Conservation (phyloP, 37 sponge, comb jelly and placozoan species). For the Cliona cf. orientalis region DNA sequence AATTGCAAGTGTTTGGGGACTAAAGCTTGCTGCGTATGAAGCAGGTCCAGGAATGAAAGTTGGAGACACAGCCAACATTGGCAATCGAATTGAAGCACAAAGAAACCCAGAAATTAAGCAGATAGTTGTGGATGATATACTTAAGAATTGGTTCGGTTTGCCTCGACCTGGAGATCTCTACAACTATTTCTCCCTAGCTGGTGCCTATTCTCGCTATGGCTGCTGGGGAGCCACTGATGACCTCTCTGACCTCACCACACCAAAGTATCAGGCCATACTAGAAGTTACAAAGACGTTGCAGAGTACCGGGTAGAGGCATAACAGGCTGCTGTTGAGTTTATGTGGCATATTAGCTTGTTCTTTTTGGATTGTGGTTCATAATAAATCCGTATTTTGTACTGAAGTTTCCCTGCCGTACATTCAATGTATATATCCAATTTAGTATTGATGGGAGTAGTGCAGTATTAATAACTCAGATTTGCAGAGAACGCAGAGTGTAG, state of each 20-base stretch:
- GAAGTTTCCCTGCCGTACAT: too few relatives aligned
- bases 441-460: too few relatives aligned
- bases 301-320: too few relatives aligned
- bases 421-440: too few relatives aligned
- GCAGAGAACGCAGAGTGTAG: too few relatives aligned
- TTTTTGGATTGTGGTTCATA: too few relatives aligned
- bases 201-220: slow-evolving; percentile 22
- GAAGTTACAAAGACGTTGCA: slow-evolving; percentile 1
- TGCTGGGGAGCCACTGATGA: slow-evolving; percentile 21
- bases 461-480: too few relatives aligned
- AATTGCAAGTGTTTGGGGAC: slow-evolving; percentile 7
- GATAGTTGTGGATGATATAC: slow-evolving; percentile 23
- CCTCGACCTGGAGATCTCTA: slow-evolving; percentile 21
- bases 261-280: slow-evolving; percentile 23
- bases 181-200: slow-evolving; percentile 29
- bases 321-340: too few relatives aligned
- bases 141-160: slow-evolving; percentile 12
- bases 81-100: slow-evolving; percentile 32
- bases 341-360: too few relatives aligned
- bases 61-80: slow-evolving; percentile 28
- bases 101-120: slow-evolving; percentile 21
- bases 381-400: too few relatives aligned
- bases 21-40: slow-evolving; percentile 29
- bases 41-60: slow-evolving; percentile 36
- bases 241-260: slow-evolving; percentile 8